phyloP scores from a whole-genome alignment of 2,113 vertebrate genomes.

The Notothenia rossii region DNA sequence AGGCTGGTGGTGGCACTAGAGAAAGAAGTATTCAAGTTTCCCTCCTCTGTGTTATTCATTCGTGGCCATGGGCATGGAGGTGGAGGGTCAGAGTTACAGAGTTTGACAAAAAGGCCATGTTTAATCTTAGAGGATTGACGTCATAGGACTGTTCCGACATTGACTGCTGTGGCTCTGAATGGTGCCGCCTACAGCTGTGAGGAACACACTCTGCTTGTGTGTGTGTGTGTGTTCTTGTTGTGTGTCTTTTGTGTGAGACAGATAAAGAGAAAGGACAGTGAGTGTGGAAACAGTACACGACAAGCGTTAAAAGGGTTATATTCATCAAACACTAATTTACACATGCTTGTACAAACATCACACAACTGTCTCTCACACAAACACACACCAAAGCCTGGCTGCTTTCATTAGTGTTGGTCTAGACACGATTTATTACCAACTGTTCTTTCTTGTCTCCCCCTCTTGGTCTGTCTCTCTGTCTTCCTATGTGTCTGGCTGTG shows the following conservation, averaged over 20 bases:
- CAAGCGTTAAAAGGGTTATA: slow-evolving; percentile 69
- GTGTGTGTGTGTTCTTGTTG: neutral
- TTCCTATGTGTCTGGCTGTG: slow-evolving; percentile 33
- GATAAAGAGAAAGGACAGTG: slow-evolving; percentile 18
- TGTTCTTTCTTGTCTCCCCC: slow-evolving; percentile 57
- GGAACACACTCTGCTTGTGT: slow-evolving; percentile 29
- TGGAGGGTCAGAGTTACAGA: slow-evolving; percentile 8
- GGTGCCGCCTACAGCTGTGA: slow-evolving; percentile 46
- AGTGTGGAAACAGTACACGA: slow-evolving; percentile 37
- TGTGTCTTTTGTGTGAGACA: neutral
- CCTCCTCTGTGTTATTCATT: slow-evolving; percentile 6
- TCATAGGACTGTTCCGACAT: slow-evolving; percentile 17
- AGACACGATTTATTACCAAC: slow-evolving; percentile 73
- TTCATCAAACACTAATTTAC: slow-evolving; percentile 63
- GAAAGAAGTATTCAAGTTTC: neutral
- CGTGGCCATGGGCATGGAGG: neutral
- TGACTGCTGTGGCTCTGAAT: slow-evolving; percentile 9
- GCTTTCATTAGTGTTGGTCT: slow-evolving; percentile 75
- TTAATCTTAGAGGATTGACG: slow-evolving; percentile 46
- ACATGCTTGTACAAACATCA: slow-evolving; percentile 35
- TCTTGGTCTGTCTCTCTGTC: slow-evolving; percentile 37
- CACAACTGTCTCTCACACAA: slow-evolving; percentile 3
- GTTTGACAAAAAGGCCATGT: slow-evolving; percentile 25
- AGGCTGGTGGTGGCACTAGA: neutral
- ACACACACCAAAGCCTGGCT: slow-evolving; percentile 31